Conservation (phyloP, 2,888 invertebrate genomes). For the Empis livida region DNA sequence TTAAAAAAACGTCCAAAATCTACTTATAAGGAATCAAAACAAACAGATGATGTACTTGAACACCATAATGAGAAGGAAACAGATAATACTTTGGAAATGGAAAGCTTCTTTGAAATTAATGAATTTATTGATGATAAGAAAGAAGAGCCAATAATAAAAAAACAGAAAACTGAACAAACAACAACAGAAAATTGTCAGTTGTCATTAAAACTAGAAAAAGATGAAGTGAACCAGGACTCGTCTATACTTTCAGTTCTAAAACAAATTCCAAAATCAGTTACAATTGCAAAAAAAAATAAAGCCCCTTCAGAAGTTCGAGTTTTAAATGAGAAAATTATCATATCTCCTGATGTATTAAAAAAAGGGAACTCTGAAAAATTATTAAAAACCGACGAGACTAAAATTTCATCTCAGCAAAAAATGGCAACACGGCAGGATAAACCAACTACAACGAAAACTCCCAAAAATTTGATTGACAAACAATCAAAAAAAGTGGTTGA, state of each 20-base stretch:
- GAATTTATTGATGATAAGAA: conserved; percentile 11
- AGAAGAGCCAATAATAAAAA: conserved; percentile 8
- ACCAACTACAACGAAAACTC: conserved; percentile 2
- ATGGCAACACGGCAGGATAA: neutral
- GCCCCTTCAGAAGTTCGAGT: conserved; percentile 2
- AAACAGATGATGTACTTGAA: neutral
- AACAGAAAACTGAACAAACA: neutral
- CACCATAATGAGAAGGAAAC: neutral
- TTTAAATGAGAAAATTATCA: neutral
- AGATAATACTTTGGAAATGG: neutral
- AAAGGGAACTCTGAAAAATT: conserved; percentile 1
- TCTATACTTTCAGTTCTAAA: conserved; percentile 6
- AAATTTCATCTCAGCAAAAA: conserved; percentile 1
- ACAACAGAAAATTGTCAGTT: neutral
- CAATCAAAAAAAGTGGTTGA: conserved; percentile 16
- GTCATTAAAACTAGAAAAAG: conserved; percentile 4
- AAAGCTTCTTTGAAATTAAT: neutral
- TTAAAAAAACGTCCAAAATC: neutral
- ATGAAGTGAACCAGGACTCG: conserved; percentile 3
- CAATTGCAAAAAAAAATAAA: conserved; percentile 9
- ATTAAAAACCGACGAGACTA: conserved; percentile 1
- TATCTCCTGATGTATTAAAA: conserved; percentile 9
- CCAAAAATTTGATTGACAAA: neutral
- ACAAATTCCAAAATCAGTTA: conserved; percentile 8
- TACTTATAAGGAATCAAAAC: neutral